A percentile compares a stretch with the other conserved stretches of the same genome.
These are phyloP conservation scores for Anthrax anthrax DNA, from an alignment of 2,888 invertebrate genomes.

Conservation along the genomic window DNA sequence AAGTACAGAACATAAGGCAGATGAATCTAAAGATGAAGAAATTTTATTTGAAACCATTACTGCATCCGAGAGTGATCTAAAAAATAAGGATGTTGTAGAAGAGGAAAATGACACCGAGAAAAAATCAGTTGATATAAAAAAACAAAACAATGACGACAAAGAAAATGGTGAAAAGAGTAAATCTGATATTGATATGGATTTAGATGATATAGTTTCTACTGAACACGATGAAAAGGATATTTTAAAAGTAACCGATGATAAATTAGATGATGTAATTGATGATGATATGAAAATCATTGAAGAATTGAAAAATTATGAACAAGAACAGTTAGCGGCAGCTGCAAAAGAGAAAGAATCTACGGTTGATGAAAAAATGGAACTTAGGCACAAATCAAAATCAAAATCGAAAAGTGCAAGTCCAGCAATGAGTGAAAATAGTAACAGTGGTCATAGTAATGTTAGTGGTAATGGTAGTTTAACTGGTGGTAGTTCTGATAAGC, in stretches of 20 bases:
- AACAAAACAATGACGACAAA: conserved; percentile 31
- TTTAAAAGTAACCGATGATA: neutral
- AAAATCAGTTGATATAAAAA: conserved; percentile 11
- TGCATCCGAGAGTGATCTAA: neutral
- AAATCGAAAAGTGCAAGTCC: neutral
- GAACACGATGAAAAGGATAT: conserved; percentile 20
- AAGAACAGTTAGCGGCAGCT: neutral
- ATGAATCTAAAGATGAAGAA: conserved; percentile 8
- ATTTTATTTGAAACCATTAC: neutral
- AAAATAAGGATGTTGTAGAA: neutral
- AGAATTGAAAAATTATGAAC: conserved; percentile 1
- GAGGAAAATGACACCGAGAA: conserved; percentile 1
- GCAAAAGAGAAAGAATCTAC: neutral
- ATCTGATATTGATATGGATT: conserved; percentile 1
- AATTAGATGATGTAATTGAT: conserved; percentile 10
- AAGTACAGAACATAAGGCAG: conserved; percentile 6
- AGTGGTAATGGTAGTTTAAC: neutral
- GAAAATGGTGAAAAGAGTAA: no score
- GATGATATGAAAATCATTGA: conserved; percentile 3
- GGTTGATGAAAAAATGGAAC: neutral
- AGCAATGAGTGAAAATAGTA: neutral
- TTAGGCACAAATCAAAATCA: neutral
- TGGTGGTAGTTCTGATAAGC: neutral
- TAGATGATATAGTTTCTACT: neutral
- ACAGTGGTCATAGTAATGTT: no score